These are phyloP conservation scores for Syrista parreyssii DNA, from an alignment of 2,888 invertebrate species.

Conservation along the genomic window DNA sequence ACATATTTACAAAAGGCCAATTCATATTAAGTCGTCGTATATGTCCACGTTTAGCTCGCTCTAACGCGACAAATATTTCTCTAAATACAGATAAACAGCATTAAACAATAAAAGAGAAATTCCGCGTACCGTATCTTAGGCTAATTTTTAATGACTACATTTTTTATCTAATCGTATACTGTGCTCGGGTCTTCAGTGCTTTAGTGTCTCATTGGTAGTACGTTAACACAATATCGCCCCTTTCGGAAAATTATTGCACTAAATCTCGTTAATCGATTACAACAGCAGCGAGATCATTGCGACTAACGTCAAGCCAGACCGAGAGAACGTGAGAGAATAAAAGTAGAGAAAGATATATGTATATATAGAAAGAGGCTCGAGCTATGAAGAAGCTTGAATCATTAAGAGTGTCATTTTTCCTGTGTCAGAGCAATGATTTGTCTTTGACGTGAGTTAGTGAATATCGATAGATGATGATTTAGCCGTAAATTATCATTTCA, in stretches of 20 bases:
- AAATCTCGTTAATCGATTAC: background rate
- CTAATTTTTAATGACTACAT: too few species aligned
- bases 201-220: constrained; percentile 20
- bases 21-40: constrained; percentile 13
- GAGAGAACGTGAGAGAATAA: background rate
- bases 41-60: background rate
- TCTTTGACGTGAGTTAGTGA: too few species aligned
- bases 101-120: constrained; percentile 5
- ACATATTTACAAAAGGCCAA: constrained; percentile 26
- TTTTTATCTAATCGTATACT: too few species aligned
- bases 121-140: too few species aligned
- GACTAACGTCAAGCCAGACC: too few species aligned
- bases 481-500: too few species aligned
- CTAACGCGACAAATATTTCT: too few species aligned
- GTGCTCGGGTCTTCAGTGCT: background rate
- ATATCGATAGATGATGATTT: too few species aligned
- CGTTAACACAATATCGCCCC: constrained; percentile 13
- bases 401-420: background rate
- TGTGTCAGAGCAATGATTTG: too few species aligned
- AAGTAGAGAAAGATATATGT: background rate
- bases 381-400: background rate
- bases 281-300: too few species aligned
- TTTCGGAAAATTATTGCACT: background rate
- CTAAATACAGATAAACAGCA: too few species aligned
- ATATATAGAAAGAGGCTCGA: background rate